Percentiles rank a stretch among this genome's conserved stretches.
phyloP scores from a whole-genome alignment of 2,113 vertebrate species.

The Scatophagus argus region DNA sequence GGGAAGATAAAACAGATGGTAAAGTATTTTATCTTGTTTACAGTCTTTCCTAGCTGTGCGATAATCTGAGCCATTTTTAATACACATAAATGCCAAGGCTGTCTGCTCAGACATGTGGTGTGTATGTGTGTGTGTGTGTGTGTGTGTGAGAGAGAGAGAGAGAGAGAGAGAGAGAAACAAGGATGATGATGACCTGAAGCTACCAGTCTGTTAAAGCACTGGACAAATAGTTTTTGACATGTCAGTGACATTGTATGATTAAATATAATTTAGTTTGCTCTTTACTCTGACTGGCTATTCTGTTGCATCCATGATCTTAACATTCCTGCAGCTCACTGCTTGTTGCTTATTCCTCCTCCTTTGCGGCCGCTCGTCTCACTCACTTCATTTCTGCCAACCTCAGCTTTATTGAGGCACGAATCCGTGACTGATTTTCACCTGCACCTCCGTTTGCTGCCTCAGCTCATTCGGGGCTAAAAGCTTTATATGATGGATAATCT shows the following conservation, averaged over 20 bases:
- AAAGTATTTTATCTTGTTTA: conserved; percentile 1
- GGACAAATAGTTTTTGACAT: conserved; percentile 47
- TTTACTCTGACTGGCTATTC: conserved; percentile 23
- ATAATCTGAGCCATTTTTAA: conserved; percentile 28
- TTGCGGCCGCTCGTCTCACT: conserved; percentile 11
- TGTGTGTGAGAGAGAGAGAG: neutral
- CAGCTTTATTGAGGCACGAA: conserved; percentile 63
- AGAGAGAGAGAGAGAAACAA: neutral
- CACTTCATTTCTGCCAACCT: conserved; percentile 59
- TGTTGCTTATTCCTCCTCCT: conserved; percentile 11
- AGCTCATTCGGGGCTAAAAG: conserved; percentile 63
- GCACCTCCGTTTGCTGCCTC: conserved; percentile 72
- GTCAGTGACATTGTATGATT: conserved; percentile 22
- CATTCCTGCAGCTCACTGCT: conserved; percentile 13
- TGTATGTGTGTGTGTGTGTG: neutral
- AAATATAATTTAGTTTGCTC: conserved; percentile 18
- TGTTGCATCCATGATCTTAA: conserved; percentile 9
- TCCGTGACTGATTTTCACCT: conserved; percentile 68
- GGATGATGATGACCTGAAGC: conserved; percentile 43
- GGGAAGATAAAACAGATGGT: neutral
- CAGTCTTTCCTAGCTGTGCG: neutral
- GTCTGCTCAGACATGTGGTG: conserved; percentile 11
- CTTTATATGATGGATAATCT: conserved; percentile 64
- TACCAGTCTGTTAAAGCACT: conserved; percentile 22
- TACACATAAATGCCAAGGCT: conserved; percentile 31